These are phyloP conservation scores for Triplophysa rosa DNA, from an alignment of 2,113 vertebrate genomes.

Conservation along the genomic window DNA sequence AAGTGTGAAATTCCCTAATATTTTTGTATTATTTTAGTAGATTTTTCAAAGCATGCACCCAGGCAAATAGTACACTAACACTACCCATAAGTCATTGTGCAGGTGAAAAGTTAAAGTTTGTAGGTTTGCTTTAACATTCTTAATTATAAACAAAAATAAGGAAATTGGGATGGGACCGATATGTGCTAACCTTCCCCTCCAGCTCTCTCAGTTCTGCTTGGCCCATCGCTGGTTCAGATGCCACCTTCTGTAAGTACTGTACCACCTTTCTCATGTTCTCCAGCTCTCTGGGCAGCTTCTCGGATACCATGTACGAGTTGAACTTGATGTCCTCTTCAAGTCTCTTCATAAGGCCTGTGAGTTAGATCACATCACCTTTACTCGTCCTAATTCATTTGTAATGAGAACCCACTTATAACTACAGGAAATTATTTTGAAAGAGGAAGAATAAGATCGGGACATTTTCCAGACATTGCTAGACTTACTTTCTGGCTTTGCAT, in stretches of 20 bases:
- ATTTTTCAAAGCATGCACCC: too few relatives aligned
- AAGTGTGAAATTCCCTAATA: too few relatives aligned
- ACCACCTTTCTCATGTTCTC: slow-evolving; percentile 80
- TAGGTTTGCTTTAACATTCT: too few relatives aligned
- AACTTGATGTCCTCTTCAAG: slow-evolving; percentile 95
- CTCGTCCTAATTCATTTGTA: too few relatives aligned
- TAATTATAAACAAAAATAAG: too few relatives aligned
- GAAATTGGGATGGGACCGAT: not conserved
- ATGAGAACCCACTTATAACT: too few relatives aligned
- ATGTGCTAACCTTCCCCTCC: slow-evolving; percentile 79
- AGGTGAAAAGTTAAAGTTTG: too few relatives aligned
- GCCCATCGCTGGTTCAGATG: slow-evolving; percentile 89
- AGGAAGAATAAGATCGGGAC: too few relatives aligned
- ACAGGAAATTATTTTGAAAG: too few relatives aligned
- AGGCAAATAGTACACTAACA: too few relatives aligned
- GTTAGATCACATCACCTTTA: not conserved
- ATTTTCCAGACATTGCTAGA: slow-evolving; percentile 47
- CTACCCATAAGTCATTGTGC: too few relatives aligned
- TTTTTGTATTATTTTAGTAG: too few relatives aligned
- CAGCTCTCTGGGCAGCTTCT: slow-evolving; percentile 91
- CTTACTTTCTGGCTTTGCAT: slow-evolving; percentile 96
- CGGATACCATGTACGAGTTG: slow-evolving; percentile 89
- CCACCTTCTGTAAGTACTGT: slow-evolving; percentile 87
- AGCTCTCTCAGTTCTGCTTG: slow-evolving; percentile 85
- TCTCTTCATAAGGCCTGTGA: slow-evolving; percentile 88